A percentile compares a stretch with the other conserved stretches of the same genome.
These are phyloP conservation scores for Nymphalis io DNA, from an alignment of 1,140 invertebrate genomes.

Conservation along the genomic window DNA sequence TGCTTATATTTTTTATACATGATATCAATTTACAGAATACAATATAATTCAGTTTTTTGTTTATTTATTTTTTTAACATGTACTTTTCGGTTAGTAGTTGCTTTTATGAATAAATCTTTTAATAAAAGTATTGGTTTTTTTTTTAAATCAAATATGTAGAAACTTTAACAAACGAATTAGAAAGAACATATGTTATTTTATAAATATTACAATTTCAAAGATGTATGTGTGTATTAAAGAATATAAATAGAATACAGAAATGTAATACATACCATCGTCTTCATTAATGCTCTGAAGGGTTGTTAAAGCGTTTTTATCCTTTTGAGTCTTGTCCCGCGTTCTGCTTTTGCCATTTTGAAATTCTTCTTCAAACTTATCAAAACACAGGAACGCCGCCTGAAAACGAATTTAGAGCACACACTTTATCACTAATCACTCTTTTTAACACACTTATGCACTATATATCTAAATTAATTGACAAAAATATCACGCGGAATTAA, in stretches of 20 bases:
- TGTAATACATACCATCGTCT: slow-evolving; percentile 55
- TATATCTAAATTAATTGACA: slow-evolving; percentile 17
- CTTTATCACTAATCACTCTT: slow-evolving; percentile 20
- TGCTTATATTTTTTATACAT: too few species aligned
- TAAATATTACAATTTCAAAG: background rate
- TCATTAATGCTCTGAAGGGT: slow-evolving; percentile 68
- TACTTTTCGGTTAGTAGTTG: too few species aligned
- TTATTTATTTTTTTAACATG: too few species aligned
- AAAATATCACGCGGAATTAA: slow-evolving; percentile 11
- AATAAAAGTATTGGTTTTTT: too few species aligned
- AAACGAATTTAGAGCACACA: slow-evolving; percentile 42
- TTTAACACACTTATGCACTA: slow-evolving; percentile 30
- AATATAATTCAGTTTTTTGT: too few species aligned
- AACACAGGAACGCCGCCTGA: slow-evolving; percentile 55
- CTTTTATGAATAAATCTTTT: too few species aligned
- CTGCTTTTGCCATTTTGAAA: slow-evolving; percentile 51
- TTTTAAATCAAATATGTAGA: too few species aligned
- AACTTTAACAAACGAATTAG: too few species aligned
- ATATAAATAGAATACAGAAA: background rate
- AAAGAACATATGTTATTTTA: background rate
- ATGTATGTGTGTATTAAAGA: background rate
- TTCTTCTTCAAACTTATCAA: slow-evolving; percentile 68
- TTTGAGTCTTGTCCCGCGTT: slow-evolving; percentile 52
- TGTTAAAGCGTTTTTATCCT: slow-evolving; percentile 57
- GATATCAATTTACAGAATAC: too few species aligned